These are phyloP conservation scores for Tetranychus piercei DNA, from an alignment of 2,888 invertebrate species.

Conservation along the genomic window DNA sequence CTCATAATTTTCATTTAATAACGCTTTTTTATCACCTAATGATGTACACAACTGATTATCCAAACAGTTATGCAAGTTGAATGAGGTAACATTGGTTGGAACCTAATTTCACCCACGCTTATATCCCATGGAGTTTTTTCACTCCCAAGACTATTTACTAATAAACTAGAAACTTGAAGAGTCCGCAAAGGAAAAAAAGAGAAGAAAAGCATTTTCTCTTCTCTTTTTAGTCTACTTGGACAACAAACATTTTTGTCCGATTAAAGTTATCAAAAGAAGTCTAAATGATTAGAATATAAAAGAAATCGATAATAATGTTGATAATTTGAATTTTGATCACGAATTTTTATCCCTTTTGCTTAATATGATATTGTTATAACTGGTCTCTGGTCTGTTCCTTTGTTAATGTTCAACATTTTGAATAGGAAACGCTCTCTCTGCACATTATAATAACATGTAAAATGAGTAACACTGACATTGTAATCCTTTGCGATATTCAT, in stretches of 20 bases:
- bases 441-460: background rate
- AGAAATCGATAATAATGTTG: background rate
- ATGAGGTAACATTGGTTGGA: background rate
- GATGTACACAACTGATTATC: background rate
- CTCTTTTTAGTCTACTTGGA: too few relatives aligned
- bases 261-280: too few relatives aligned
- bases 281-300: background rate
- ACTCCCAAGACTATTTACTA: background rate
- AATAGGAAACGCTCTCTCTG: background rate
- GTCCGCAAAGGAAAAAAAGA: background rate
- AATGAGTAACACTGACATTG: background rate
- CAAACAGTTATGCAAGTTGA: too few relatives aligned
- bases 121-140: background rate
- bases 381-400: background rate
- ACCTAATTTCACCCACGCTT: slow-evolving; percentile 1
- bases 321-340: background rate
- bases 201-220: background rate
- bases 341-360: background rate
- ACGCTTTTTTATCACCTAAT: background rate
- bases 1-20: too few relatives aligned
- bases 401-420: background rate
- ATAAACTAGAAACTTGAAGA: background rate
- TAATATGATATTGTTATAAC: background rate
- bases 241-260: too few relatives aligned
- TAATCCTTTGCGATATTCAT: background rate